These are phyloP conservation scores for Podarcis raffonei DNA, from an alignment of 2,113 vertebrate genomes.

Conservation along the genomic window DNA sequence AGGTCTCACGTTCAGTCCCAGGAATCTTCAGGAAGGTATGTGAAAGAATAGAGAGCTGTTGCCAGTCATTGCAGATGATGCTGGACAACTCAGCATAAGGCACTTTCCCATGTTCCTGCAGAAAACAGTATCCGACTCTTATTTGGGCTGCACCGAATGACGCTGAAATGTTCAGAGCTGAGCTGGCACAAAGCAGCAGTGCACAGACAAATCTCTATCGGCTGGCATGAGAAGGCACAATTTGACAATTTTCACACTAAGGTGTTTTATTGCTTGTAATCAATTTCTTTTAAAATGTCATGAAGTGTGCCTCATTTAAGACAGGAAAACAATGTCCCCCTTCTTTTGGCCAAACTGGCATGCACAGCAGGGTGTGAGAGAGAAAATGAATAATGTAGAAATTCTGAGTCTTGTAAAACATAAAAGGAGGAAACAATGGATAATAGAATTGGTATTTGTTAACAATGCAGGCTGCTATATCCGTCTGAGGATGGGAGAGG, in stretches of 20 bases:
- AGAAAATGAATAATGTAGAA: background rate
- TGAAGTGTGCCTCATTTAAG: background rate
- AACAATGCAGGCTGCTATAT: background rate
- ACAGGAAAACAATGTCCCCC: conserved; percentile 18
- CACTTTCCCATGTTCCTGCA: background rate
- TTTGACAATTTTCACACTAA: conserved; percentile 31
- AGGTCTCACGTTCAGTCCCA: background rate
- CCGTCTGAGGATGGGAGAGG: background rate
- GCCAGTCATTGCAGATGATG: background rate
- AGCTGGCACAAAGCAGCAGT: background rate
- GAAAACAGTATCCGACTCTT: background rate
- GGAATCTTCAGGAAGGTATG: background rate
- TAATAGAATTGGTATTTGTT: background rate
- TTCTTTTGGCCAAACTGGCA: background rate
- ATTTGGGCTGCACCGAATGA: background rate
- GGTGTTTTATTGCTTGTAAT: conserved; percentile 41
- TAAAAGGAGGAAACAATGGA: background rate
- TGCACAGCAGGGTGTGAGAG: background rate
- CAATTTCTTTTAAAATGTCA: conserved; percentile 42
- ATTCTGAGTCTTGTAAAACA: background rate
- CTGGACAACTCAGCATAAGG: background rate
- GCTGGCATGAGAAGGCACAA: conserved; percentile 39
- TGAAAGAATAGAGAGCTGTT: background rate
- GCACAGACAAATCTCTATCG: conserved; percentile 2
- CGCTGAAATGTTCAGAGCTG: background rate